Base-by-base conservation (phyloP, 1,140 invertebrate species). In the Mactra quadrangularis region DNA sequence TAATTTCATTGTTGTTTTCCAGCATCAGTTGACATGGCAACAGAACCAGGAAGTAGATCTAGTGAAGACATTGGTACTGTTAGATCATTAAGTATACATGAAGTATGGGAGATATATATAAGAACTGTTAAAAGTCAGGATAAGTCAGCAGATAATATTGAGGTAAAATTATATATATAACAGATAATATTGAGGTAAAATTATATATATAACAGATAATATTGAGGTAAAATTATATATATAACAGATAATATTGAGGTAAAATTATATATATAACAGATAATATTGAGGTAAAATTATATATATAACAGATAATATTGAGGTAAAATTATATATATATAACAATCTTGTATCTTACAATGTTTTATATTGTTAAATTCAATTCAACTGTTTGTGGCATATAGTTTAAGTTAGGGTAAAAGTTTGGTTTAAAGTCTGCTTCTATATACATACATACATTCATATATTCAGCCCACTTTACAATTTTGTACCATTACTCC, bases 91-190 rank as follows among this genome's bases (percentile, higher is more conserved):
- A 81, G 64, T 25, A 52, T 81, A 19, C 15, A 53, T 3, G 77
- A 81, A 31, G 77, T 81, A 4, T 81, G 77, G 77, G 77, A 81
- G 41, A 71, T 81, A 3, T 81, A 81, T 35, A 81, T 81, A 31
- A 52, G 53, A 33, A 47, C 66, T 6, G 77, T 81, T 4, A 81
- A 81, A 57, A 81, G 77, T 57, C 77, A 81, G 35, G 66, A 81
- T 35, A 31, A 81, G 53, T 81, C 77, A 3, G 77, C 77, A 4
- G 64, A 68, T 55, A 81, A 81, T 71, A 66, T 81, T 22, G 62
- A 81, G 66, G 77, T 81, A 25, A n/a, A n/a, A 55, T 22, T 22
- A 9, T 27, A 7, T n/a, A 55, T 19, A 38, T 45, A 7, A 45
- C 60, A 7, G 19, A 38, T 22, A 25, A n/a, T 25, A 64, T 64